Percentiles rank a stretch among this genome's conserved stretches.
phyloP scores from a whole-genome alignment of 2,797 vertebrate genomes.

The Scomberomorus guttatus region DNA sequence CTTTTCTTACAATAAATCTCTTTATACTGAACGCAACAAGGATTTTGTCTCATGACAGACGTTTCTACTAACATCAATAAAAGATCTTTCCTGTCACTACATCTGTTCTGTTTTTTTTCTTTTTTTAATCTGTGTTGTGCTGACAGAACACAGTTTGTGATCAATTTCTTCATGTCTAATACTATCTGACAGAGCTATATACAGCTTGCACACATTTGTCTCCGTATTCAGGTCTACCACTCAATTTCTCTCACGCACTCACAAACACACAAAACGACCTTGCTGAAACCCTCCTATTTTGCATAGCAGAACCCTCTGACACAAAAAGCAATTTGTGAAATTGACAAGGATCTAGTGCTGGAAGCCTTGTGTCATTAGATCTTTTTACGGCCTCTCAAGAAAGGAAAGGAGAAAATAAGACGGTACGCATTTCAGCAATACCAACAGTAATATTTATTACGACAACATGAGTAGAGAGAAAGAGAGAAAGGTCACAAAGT shows the following conservation, averaged over 20 bases:
- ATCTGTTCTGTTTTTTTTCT: constrained; percentile 13
- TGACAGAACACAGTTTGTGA: constrained; percentile 18
- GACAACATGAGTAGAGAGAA: constrained; percentile 93
- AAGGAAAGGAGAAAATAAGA: constrained; percentile 90
- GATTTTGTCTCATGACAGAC: constrained; percentile 19
- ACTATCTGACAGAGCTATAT: constrained; percentile 29
- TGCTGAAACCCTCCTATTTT: constrained; percentile 58
- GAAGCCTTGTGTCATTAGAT: constrained; percentile 49
- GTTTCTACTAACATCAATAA: constrained; percentile 41
- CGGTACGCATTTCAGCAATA: constrained; percentile 95
- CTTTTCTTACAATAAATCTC: constrained; percentile 34
- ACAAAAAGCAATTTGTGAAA: constrained; percentile 88
- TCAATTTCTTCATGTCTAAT: constrained; percentile 44
- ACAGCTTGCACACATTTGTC: constrained; percentile 35
- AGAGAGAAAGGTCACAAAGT: constrained; percentile 94
- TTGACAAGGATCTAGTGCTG: constrained; percentile 86
- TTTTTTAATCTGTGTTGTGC: constrained; percentile 13
- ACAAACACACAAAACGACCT: constrained; percentile 46
- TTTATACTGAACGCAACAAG: constrained; percentile 34
- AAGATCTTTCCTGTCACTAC: constrained; percentile 31
- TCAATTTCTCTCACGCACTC: constrained; percentile 16
- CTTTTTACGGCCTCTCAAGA: constrained; percentile 51
- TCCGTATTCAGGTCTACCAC: constrained; percentile 37
- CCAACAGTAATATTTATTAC: constrained; percentile 99
- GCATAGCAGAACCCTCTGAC: constrained; percentile 54